Evolutionary conservation across 2,888 invertebrate genomes (phyloP), one percentile per base, ranked within the genome.

Genomic region (Cataglyphis cursor): DNA sequence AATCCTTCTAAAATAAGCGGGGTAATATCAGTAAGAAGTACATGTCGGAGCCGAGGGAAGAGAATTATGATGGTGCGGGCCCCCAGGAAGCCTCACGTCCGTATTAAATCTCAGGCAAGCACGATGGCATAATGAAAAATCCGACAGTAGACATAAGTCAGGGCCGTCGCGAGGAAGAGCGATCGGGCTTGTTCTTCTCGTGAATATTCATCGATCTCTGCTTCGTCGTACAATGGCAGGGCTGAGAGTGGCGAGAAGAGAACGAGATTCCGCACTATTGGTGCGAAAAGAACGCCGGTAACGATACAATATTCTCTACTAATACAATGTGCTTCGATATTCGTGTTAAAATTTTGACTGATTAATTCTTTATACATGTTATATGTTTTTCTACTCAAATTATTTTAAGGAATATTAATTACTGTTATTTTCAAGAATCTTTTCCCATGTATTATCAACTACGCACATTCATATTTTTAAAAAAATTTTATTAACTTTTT

Each of bases 111-210:
- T 82, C 59, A 84, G 74, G 66, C 83, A 64, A 66, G 70, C 65
- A 87, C 80, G 81, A 84, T 74, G 85, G 89, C 83, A 87, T 90
- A 91, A 91, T 91, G 90, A 91, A 91, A 91, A 91, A 88, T 91
- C 84, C 74, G 81, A 83, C 85, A 80, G 85, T 82, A 70, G 80
- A 85, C 84, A 86, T 92, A 91, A 91, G 88, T 92, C 85, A 91
- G 84, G 72, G 66, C 80, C 83, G 86, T 84, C 87, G 84, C 85
- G 83, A 88, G 88, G 85, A 87, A 86, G 89, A 90, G 80, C 84
- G 90, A 90, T 91, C 88, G 87, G 75, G 81, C 85, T 85, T 80
- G 84, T 81, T 90, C 86, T 80, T 78, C 89, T 92, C 81, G 80
- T 91, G 91, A 92, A 91, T 91, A 91, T 91, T 91, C 91, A 91